These are phyloP conservation scores for Glandiceps talaboti DNA, from an alignment of 53 echinoderm and acorn worm genomes.

Conservation along the genomic window DNA sequence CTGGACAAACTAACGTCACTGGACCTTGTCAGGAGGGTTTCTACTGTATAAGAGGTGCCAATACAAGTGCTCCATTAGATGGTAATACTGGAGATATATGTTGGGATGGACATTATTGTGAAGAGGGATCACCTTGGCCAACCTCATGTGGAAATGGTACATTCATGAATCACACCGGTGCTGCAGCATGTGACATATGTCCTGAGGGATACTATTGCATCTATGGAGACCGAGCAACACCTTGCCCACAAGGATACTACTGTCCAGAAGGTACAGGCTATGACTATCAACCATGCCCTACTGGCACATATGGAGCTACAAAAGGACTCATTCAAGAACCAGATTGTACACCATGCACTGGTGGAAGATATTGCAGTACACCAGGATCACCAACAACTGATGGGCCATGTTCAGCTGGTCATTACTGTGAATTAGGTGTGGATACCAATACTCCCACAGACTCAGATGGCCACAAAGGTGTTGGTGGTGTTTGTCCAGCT, in stretches of 20 bases:
- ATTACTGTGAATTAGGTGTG: slow-evolving; percentile 76
- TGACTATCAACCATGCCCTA: slow-evolving; percentile 63
- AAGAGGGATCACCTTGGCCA: slow-evolving; percentile 55
- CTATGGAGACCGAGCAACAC: slow-evolving; percentile 79
- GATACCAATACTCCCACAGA: slow-evolving; percentile 55
- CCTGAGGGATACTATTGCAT: slow-evolving; percentile 86
- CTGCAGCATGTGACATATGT: slow-evolving; percentile 68
- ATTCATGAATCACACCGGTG: slow-evolving; percentile 77
- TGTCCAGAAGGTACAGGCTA: slow-evolving; percentile 95
- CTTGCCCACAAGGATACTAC: slow-evolving; percentile 95
- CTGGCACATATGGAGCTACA: slow-evolving; percentile 75
- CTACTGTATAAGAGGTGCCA: slow-evolving; percentile 56
- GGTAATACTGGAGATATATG: slow-evolving; percentile 73
- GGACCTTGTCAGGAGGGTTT: slow-evolving; percentile 58
- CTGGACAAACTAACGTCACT: slow-evolving; percentile 84
- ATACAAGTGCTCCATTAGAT: slow-evolving; percentile 65
- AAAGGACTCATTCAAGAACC: slow-evolving; percentile 47
- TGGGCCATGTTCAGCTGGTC: slow-evolving; percentile 42
- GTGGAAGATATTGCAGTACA: slow-evolving; percentile 80
- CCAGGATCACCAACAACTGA: slow-evolving; percentile 64
- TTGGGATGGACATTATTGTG: slow-evolving; percentile 76
- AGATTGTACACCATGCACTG: slow-evolving; percentile 79
- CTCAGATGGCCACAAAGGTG: slow-evolving; percentile 63
- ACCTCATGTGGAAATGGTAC: slow-evolving; percentile 83
- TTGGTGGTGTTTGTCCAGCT: slow-evolving; percentile 79